phyloP scores from a whole-genome alignment of 2,113 vertebrate species.

The Salvator merianae region DNA sequence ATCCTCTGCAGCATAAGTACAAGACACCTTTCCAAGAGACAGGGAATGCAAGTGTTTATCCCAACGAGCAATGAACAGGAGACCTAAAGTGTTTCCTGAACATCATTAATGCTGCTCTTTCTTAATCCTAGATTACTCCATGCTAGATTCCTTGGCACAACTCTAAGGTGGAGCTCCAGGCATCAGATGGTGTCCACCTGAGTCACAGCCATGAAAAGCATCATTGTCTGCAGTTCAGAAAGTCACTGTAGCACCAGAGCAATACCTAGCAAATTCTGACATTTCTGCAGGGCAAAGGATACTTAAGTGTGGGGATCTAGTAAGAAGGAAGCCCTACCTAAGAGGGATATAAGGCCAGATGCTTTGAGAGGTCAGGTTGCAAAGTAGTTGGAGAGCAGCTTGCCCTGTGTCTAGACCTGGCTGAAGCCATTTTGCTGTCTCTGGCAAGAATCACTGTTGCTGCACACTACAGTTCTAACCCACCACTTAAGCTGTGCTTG shows the following conservation, averaged over 20 bases:
- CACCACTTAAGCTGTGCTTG: no score
- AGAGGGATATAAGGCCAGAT: neutral
- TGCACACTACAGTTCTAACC: no score
- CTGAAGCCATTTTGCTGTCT: neutral
- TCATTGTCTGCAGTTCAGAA: constrained; percentile 25
- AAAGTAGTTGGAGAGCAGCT: neutral
- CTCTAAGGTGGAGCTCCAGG: neutral
- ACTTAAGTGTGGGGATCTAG: no score
- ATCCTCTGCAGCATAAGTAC: neutral
- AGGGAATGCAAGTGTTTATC: neutral
- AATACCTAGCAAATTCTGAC: constrained; percentile 8
- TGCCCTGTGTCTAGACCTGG: neutral
- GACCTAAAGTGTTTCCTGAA: neutral
- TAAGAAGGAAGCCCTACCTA: neutral
- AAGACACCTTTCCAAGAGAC: neutral
- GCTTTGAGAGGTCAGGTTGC: neutral
- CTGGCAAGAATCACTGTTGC: no score
- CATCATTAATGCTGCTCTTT: neutral
- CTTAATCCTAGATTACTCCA: neutral
- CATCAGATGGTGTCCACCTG: neutral
- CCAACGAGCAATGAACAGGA: neutral
- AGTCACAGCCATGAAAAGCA: constrained; percentile 15
- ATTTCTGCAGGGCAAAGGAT: neutral
- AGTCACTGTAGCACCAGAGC: neutral
- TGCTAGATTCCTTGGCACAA: neutral